These are phyloP conservation scores for Cercopithecus diana DNA, from an alignment of 2,797 vertebrate species.

Conservation along the genomic window DNA sequence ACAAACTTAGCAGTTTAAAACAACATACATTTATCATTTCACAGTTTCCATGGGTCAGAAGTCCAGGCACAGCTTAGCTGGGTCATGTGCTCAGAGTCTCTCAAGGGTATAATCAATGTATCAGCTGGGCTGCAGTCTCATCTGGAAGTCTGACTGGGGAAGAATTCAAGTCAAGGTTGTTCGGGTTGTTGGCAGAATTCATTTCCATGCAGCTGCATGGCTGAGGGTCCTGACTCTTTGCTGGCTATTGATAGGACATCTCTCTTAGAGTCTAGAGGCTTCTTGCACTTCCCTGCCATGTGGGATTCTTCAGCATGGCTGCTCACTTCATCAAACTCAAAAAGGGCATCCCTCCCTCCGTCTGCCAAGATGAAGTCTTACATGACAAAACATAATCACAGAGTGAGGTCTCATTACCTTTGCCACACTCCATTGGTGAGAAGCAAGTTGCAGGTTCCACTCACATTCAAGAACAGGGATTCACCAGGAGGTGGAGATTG, in stretches of 20 bases:
- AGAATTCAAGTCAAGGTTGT: neutral
- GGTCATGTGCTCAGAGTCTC: neutral
- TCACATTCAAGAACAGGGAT: neutral
- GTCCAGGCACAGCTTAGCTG: neutral
- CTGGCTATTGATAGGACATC: neutral
- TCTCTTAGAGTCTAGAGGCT: neutral
- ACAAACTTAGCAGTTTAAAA: neutral
- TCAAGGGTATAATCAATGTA: neutral
- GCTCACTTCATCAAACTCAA: neutral
- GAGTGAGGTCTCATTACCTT: neutral
- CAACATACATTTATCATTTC: neutral
- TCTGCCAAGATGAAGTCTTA: neutral
- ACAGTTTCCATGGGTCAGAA: neutral
- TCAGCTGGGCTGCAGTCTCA: neutral
- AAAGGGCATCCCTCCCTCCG: neutral
- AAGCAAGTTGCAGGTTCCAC: neutral
- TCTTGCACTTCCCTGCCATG: neutral
- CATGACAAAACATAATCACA: neutral
- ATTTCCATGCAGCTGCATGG: neutral
- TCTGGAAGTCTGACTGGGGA: neutral
- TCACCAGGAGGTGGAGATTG: neutral
- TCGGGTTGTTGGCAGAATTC: neutral
- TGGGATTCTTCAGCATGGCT: neutral
- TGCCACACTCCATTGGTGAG: neutral
- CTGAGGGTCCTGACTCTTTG: neutral